Evolutionary conservation across 2,888 invertebrate genomes (phyloP), one percentile per base, ranked within the genome.

Genomic region (Macrostomum cliftonense): DNA sequence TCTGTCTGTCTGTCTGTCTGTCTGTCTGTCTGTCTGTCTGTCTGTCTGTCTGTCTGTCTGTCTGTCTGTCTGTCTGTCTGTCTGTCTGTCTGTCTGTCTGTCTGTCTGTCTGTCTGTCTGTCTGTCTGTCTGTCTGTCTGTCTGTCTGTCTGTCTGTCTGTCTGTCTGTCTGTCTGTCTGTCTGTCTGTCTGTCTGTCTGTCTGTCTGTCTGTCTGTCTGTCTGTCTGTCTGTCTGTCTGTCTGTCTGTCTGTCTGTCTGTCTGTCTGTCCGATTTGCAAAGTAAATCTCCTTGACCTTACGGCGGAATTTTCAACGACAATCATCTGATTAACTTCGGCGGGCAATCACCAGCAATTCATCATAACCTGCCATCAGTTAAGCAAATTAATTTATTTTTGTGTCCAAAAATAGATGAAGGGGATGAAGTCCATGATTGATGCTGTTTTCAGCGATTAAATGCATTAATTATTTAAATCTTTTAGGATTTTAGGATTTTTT

Each of bases 11-110:
- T 40, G 40, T 40, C 5, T 40, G 40, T 40, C 40, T 40, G 40
- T 40, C 40, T 40, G 40, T 40, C 40, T 40, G 40, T 40, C 40
- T 40, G 2, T 7, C 5, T 40, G 40, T 40, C 40, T 40, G 40
- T 40, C 40, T 40, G 19, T 40, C 40, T 17, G 19, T 16, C 40
- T 40, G 2, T 5, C 5, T 40, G 19, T 40, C 16, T 19, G 19
- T 40, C 19, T 40, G 2, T 5, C 5, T 40, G 40, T 40, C 40
- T 40, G 40, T 40, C 40, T 40, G 2, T 40, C 5, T 40, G 40
- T 40, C 40, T 40, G 40, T 40, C 40, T 40, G 40, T 40, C 40
- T 40, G 40, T 40, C 40, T 40, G 40, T 40, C 40, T 40, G 40
- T 40, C 40, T 40, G 40, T 40, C 40, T 40, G 40, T 40, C 40